Percentiles rank a stretch among this genome's conserved stretches.
Conservation (phyloP, 1,140 invertebrate species). For the Hirudo medicinalis region DNA sequence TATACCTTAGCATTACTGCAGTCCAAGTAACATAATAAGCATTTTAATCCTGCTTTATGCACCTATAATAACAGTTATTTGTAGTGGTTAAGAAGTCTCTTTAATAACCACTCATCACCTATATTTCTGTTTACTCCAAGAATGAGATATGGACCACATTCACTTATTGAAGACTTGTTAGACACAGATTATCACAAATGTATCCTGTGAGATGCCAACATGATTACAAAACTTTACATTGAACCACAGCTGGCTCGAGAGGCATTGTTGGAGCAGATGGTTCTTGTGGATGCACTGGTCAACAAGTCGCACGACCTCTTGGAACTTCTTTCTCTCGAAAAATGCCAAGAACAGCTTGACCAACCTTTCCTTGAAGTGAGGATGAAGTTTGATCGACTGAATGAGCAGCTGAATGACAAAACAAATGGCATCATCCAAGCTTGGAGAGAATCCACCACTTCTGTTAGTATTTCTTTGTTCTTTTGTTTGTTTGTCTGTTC, state of each 20-base stretch:
- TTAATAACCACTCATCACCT: neutral
- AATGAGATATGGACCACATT: no score
- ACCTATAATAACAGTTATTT: no score
- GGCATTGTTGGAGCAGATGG: neutral
- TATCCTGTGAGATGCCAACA: no score
- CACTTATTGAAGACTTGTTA: no score
- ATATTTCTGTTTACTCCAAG: neutral
- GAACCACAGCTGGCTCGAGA: neutral
- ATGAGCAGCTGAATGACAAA: neutral
- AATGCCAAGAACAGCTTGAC: neutral
- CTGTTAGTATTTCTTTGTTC: neutral
- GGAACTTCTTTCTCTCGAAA: neutral
- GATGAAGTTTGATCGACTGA: constrained; percentile 4
- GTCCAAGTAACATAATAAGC: no score
- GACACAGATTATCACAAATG: no score
- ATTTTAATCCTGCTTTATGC: no score
- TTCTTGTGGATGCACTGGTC: neutral
- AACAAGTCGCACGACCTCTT: constrained; percentile 2
- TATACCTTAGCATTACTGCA: no score
- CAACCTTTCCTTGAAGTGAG: constrained; percentile 7
- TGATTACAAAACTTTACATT: no score
- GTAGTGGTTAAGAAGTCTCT: neutral
- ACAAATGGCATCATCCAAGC: constrained; percentile 1
- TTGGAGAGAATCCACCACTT: constrained; percentile 10
- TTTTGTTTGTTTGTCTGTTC: neutral